Conservation (phyloP, 2,797 vertebrate genomes). For the Brachyalestes nurse region DNA sequence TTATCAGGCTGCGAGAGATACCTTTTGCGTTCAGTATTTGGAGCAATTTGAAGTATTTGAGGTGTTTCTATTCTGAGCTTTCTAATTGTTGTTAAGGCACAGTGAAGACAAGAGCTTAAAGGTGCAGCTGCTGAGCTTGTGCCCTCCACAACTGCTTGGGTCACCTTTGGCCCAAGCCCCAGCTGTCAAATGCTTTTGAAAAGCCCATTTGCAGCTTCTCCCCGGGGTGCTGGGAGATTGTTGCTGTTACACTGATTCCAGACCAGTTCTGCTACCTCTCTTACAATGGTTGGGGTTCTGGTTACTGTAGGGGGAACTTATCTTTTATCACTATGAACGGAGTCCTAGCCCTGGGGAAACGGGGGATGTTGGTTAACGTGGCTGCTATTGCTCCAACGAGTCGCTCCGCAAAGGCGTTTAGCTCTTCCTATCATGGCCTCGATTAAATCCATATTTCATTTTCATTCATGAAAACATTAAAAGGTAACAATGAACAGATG, state of each 20-base stretch:
- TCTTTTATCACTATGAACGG: slow-evolving; percentile 36
- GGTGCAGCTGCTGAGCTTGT: slow-evolving; percentile 80
- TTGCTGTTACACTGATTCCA: slow-evolving; percentile 38
- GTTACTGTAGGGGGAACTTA: slow-evolving; percentile 25
- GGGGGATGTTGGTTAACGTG: slow-evolving; percentile 32
- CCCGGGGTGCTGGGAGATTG: slow-evolving; percentile 47
- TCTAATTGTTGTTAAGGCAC: slow-evolving; percentile 67
- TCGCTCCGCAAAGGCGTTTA: background rate
- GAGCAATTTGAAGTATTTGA: background rate
- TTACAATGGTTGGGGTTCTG: slow-evolving; percentile 26
- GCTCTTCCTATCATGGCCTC: background rate
- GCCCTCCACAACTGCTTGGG: slow-evolving; percentile 77
- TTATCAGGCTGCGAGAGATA: background rate
- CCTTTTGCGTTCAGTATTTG: background rate
- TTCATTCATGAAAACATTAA: background rate
- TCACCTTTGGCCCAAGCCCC: slow-evolving; percentile 86
- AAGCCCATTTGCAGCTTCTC: slow-evolving; percentile 81
- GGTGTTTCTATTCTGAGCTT: slow-evolving; percentile 18
- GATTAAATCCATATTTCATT: background rate
- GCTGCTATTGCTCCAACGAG: background rate
- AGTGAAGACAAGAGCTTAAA: slow-evolving; percentile 66
- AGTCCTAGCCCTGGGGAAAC: slow-evolving; percentile 21
- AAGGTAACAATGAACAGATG: background rate
- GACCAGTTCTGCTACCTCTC: slow-evolving; percentile 37
- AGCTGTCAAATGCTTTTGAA: slow-evolving; percentile 84